Base-by-base conservation (phyloP, 2,888 invertebrate genomes). In the Brachylomia viminalis region DNA sequence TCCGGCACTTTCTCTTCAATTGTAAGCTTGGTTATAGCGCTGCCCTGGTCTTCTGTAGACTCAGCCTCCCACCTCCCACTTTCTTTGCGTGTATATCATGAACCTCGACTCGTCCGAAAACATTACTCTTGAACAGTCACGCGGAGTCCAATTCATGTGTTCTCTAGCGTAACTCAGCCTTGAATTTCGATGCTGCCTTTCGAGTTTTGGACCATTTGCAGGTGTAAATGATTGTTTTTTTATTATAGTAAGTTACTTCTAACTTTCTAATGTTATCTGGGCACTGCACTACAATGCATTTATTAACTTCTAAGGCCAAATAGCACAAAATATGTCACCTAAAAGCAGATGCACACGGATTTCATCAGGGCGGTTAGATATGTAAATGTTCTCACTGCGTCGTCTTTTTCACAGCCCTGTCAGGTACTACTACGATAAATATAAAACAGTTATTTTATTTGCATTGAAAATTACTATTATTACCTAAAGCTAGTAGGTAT, bases 191-290 rank as follows among this genome's bases (percentile, higher is more conserved):
- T n/a, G n/a, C n/a, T n/a, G n/a, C n/a, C n/a, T n/a, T n/a, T n/a
- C n/a, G n/a, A n/a, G n/a, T n/a, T n/a, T n/a, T n/a, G n/a, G n/a
- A n/a, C n/a, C n/a, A n/a, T n/a, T n/a, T n/a, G n/a, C n/a, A n/a
- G n/a, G n/a, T n/a, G n/a, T n/a, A n/a, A n/a, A 69, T 77, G 59
- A 79, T 75, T 77, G 75, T 72, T 72, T 23, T 69, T 66, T 52
- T 10, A 13, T n/a, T 27, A 20, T 8, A 27, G 20, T 30, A 30
- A n/a, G 10, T 38, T 64, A 76, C 10, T 27, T 33, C 1, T n/a
- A n/a, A 47, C 27, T 45, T 38, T 71, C 42, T 17, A 15, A 30
- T 56, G 27, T 45, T n/a, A 45, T 52, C 5, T n/a, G 38, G 17
- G 33, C 23, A 33, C 10, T 49, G 71, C 47, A 45, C 52, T 13